These are phyloP conservation scores for Myotis myotis DNA, from an alignment of 2,797 vertebrate species.

Conservation along the genomic window DNA sequence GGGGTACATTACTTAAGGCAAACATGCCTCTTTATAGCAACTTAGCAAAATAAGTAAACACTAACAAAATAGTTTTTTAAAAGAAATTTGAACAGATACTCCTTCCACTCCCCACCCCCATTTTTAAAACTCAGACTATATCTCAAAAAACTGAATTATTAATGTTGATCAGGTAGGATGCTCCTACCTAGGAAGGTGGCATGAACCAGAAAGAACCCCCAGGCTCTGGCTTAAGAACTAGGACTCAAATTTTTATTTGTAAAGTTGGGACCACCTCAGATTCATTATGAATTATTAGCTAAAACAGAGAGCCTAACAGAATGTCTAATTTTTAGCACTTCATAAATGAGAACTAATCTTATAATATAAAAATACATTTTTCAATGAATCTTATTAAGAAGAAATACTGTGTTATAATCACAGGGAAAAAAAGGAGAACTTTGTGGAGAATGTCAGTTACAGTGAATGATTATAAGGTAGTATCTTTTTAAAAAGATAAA, in stretches of 20 bases:
- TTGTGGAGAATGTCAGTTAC: background rate
- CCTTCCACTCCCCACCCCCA: accelerated
- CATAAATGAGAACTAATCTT: background rate
- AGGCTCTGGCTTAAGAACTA: background rate
- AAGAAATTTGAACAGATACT: background rate
- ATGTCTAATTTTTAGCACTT: background rate
- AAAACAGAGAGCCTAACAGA: background rate
- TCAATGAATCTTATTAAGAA: background rate
- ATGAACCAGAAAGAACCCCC: background rate
- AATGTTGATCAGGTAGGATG: background rate
- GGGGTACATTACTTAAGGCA: background rate
- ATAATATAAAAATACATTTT: conserved; percentile 1
- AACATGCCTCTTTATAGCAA: background rate
- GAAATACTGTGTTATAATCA: background rate
- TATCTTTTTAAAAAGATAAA: background rate
- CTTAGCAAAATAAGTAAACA: background rate
- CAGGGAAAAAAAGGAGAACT: background rate
- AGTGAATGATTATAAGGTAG: background rate
- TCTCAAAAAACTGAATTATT: background rate
- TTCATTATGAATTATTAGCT: background rate
- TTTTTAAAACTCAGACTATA: background rate
- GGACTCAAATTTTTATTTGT: background rate
- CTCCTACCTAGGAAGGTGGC: background rate
- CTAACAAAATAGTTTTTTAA: background rate
- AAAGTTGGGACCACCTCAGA: background rate